Evolutionary conservation across 2,113 vertebrate genomes (phyloP), one percentile per base, ranked within the genome.

Genomic region (Pogona vitticeps): DNA sequence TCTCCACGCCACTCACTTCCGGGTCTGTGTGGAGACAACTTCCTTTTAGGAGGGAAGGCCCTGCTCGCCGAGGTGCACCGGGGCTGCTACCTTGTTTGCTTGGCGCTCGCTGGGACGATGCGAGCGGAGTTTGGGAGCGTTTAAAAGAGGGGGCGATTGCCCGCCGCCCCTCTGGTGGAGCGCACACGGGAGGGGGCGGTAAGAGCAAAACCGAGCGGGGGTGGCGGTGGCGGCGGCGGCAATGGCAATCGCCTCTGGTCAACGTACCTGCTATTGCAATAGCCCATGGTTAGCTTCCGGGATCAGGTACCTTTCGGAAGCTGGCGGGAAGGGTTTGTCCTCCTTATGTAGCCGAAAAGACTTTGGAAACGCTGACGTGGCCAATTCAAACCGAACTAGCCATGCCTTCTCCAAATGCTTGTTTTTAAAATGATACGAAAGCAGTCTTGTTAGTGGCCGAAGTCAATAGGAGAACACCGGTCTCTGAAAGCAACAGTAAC

Each of bases 1-100:
- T 13, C 9, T 18, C 26, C 21, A 26, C 73, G 6, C 3, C 76
- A 2, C 86, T 86, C 91, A 70, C 91, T 94, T 94, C 94, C 94
- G 84, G 92, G 88, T 89, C 86, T 77, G 78, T 46, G 31, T 38
- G 67, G 67, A 33, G 36, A 75, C 38, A 14, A 52, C 68, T 88
- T 84, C 82, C 81, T 70, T 17, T 40, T 13, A 5, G 26, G 61
- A 58, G 42, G 56, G 81, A 36, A 56, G 82, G 81, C 71, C 14
- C 33, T 26, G 42, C 70, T 73, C 68, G 40, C 33, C 65, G n/a
- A 63, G 65, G 52, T 42, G 31, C 59, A 70, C 38, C 2, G 73
- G 21, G 56, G 42, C 40, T 3, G 77, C 17, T 36, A 23, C 38
- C 28, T 2, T 36, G n/a, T 13, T 28, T 26, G 33, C 52, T 14